These are phyloP conservation scores for Petrolisthes cinctipes DNA, from an alignment of 2,888 invertebrate genomes.

Conservation along the genomic window DNA sequence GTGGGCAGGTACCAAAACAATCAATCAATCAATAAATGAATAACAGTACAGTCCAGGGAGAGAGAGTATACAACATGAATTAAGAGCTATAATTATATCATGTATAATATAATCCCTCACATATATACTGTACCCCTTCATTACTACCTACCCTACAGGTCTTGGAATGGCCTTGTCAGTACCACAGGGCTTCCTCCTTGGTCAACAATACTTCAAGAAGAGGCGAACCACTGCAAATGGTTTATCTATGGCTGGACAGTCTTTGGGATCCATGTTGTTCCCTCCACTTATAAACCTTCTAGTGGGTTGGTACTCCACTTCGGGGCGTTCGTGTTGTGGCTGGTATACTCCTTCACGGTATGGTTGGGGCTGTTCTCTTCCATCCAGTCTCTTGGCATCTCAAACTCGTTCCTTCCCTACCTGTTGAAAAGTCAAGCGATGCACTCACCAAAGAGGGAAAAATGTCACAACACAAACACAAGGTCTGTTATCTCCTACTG, in stretches of 20 bases:
- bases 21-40: no score
- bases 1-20: no score
- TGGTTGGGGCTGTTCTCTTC: conserved; percentile 39
- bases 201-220: conserved; percentile 39
- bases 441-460: no score
- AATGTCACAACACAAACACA: no score
- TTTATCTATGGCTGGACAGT: conserved; percentile 44
- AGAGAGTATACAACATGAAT: no score
- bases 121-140: no score
- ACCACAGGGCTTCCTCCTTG: conserved; percentile 43
- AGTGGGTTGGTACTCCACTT: conserved; percentile 21
- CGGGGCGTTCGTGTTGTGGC: conserved; percentile 57
- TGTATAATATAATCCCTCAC: no score
- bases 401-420: neutral
- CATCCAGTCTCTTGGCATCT: conserved; percentile 51
- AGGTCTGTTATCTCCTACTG: no score
- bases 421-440: no score
- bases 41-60: no score
- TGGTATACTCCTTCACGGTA: conserved; percentile 39
- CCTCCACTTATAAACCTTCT: conserved; percentile 25
- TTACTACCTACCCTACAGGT: conserved; percentile 3
- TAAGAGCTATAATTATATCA: no score
- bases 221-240: conserved; percentile 47
- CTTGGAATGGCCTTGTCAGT: conserved; percentile 20
- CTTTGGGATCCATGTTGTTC: conserved; percentile 35